Evolutionary conservation across 2,888 invertebrate genomes (phyloP).

Genomic region (Siphlonurus alternatus): DNA sequence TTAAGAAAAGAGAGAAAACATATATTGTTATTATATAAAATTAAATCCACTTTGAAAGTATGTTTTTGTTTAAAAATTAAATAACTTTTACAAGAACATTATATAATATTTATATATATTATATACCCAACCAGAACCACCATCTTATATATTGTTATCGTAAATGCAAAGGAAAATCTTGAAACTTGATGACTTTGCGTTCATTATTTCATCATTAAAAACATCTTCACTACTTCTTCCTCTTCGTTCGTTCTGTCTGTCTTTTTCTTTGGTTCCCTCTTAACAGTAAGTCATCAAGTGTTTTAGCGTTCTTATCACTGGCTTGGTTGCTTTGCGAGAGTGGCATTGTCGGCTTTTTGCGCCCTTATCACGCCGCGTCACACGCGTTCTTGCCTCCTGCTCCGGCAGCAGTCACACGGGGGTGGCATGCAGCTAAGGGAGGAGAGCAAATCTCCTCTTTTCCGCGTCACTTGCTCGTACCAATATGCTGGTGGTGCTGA

Average conservation of each 20-base stretch:
- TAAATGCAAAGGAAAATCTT: background rate
- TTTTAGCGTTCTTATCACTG: background rate
- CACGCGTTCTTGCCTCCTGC: background rate
- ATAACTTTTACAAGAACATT: no score
- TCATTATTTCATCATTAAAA: background rate
- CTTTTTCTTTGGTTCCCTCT: background rate
- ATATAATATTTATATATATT: no score
- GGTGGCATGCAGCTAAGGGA: no score
- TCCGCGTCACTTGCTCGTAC: background rate
- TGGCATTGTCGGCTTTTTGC: background rate
- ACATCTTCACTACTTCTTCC: background rate
- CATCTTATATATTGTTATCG: background rate
- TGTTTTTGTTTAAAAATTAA: no score
- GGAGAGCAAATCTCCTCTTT: background rate
- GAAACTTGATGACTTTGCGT: background rate
- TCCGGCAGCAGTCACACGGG: no score
- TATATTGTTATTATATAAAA: no score
- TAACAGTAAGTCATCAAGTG: background rate
- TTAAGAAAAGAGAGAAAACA: no score
- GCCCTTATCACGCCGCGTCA: background rate
- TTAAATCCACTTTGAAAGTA: no score
- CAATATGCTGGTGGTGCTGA: background rate
- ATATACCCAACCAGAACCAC: no score
- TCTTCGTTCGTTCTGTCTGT: background rate
- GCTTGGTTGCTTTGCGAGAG: background rate